phyloP scores from a whole-genome alignment of 2,888 invertebrate genomes.

The Griposia aprilina region DNA sequence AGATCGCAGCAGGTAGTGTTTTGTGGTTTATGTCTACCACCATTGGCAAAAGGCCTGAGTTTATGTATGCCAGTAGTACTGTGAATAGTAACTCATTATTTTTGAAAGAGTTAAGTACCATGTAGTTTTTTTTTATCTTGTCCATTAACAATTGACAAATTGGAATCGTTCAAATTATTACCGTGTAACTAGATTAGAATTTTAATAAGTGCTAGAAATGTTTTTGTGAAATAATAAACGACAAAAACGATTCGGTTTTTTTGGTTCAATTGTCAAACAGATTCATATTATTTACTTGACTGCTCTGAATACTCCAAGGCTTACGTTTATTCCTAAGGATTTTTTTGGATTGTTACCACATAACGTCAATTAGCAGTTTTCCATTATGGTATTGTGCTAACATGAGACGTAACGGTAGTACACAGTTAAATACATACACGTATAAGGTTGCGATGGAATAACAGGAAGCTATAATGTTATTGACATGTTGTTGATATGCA shows the following conservation, averaged over 20 bases:
- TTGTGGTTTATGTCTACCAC: background rate
- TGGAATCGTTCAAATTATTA: constrained; percentile 7
- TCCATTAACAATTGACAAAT: background rate
- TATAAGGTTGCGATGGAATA: background rate
- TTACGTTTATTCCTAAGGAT: background rate
- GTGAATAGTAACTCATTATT: background rate
- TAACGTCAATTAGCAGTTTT: constrained; percentile 2
- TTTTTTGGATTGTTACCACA: constrained; percentile 1
- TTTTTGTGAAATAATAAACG: background rate
- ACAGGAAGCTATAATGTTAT: background rate
- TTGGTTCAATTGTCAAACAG: background rate
- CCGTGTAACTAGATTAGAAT: background rate
- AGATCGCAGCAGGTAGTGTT: background rate
- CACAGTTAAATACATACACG: background rate
- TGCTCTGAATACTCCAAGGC: background rate
- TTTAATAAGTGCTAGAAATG: background rate
- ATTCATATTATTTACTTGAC: background rate
- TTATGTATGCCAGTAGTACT: background rate
- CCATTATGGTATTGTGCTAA: constrained; percentile 7
- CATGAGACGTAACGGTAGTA: background rate
- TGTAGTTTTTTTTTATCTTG: constrained; percentile 3
- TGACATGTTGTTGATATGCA: background rate
- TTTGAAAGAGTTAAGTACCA: background rate
- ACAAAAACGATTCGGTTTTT: background rate
- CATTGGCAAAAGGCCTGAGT: background rate